Conservation (phyloP, 1,140 invertebrate genomes). For the Olivierus martensii region DNA sequence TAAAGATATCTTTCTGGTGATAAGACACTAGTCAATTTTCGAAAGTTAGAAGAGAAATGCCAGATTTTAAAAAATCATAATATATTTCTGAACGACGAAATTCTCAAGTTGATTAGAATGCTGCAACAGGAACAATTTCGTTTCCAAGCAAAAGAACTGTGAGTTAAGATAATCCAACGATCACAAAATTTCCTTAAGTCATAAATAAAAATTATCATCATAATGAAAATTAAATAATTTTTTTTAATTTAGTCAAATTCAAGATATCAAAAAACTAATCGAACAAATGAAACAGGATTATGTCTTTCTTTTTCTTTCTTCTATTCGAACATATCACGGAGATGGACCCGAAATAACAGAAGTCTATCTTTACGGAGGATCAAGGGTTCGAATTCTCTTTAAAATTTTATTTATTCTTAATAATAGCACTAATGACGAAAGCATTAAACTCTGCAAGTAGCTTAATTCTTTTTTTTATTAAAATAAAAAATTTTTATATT, state of each 20-base stretch:
- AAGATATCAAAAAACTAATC: slow-evolving; percentile 29
- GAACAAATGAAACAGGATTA: slow-evolving; percentile 39
- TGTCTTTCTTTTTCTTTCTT: slow-evolving; percentile 37
- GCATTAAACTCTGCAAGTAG: background rate
- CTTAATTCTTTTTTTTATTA: background rate
- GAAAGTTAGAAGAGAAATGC: slow-evolving; percentile 10
- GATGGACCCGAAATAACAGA: slow-evolving; percentile 34
- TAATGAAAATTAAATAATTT: background rate
- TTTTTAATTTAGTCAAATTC: slow-evolving; percentile 27
- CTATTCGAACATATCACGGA: slow-evolving; percentile 32
- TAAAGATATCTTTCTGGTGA: no score
- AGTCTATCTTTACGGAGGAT: slow-evolving; percentile 36
- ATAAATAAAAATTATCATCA: background rate
- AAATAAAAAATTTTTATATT: background rate
- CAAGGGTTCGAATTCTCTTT: slow-evolving; percentile 27
- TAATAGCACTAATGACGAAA: no score
- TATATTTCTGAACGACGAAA: slow-evolving; percentile 35
- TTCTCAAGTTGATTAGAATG: slow-evolving; percentile 22
- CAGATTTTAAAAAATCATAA: slow-evolving; percentile 34
- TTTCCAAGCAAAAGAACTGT: slow-evolving; percentile 15
- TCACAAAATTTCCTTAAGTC: no score
- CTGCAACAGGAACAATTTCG: slow-evolving; percentile 14
- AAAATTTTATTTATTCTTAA: no score
- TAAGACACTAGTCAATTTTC: background rate
- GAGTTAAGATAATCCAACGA: background rate